Evolutionary conservation across 2,113 vertebrate genomes (phyloP).

Genomic region (Phalacrocorax pelagicus): DNA sequence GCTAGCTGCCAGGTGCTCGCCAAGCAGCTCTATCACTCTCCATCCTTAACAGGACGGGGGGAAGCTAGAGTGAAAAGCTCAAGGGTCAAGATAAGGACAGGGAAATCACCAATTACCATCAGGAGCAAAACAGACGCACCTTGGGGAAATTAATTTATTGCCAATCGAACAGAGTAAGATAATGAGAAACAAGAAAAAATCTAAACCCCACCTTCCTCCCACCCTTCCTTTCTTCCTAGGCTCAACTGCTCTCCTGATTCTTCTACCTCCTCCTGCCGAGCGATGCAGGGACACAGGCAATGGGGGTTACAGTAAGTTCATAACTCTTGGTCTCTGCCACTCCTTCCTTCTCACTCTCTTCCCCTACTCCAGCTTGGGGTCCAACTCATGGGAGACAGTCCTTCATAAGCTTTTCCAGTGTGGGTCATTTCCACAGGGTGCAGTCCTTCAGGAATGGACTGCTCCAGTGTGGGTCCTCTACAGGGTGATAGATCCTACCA

Average conservation of each 20-base stretch:
- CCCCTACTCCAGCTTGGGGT: background rate
- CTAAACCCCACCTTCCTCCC: background rate
- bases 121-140: background rate
- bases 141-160: background rate
- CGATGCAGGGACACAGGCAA: too few species aligned
- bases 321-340: background rate
- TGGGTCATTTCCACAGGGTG: background rate
- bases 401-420: background rate
- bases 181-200: background rate
- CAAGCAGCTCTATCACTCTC: background rate
- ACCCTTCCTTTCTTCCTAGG: background rate
- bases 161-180: background rate
- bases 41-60: background rate
- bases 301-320: background rate
- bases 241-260: background rate
- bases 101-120: background rate
- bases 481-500: background rate
- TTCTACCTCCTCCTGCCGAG: background rate
- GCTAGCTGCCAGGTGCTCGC: background rate
- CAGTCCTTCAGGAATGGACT: background rate
- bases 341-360: background rate
- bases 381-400: background rate
- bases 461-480: fast-evolving
- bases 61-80: background rate
- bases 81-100: background rate